These are phyloP conservation scores for Rhodeus uyekii DNA, from an alignment of 2,797 vertebrate species.

Conservation along the genomic window DNA sequence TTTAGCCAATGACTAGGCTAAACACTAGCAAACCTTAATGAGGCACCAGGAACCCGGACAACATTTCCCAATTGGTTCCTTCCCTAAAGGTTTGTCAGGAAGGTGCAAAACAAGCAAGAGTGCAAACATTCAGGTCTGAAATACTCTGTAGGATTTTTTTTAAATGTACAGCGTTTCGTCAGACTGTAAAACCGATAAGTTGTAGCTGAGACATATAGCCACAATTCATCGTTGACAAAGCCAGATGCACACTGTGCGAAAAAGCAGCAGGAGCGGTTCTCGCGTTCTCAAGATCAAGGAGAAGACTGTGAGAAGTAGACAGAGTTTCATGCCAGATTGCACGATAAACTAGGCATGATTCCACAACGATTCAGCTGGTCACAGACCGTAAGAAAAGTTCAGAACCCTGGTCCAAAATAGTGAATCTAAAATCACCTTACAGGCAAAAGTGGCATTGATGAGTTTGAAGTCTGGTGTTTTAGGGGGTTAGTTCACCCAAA, in stretches of 20 bases:
- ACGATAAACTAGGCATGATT: not conserved
- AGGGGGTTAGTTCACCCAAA: too few species aligned
- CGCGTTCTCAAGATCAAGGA: not conserved
- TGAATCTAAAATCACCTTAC: not conserved
- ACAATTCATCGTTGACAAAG: not conserved
- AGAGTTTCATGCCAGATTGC: not conserved
- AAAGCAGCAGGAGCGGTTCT: not conserved
- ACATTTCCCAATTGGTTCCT: not conserved
- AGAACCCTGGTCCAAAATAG: not conserved
- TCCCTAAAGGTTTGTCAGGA: conserved; percentile 6
- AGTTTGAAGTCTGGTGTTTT: not conserved
- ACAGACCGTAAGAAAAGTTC: not conserved
- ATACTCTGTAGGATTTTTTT: not conserved
- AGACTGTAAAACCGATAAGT: too few species aligned
- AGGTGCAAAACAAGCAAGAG: conserved; percentile 49
- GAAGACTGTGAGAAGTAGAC: not conserved
- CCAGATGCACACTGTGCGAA: not conserved
- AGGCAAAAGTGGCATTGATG: not conserved
- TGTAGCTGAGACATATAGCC: not conserved
- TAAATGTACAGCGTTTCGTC: not conserved
- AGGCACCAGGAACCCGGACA: not conserved
- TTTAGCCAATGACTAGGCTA: not conserved
- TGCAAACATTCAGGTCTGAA: conserved; percentile 26
- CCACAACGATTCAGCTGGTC: not conserved
- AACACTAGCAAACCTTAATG: not conserved